Evolutionary conservation across 2,888 invertebrate genomes (phyloP).

Genomic region (Amiota mariae): DNA sequence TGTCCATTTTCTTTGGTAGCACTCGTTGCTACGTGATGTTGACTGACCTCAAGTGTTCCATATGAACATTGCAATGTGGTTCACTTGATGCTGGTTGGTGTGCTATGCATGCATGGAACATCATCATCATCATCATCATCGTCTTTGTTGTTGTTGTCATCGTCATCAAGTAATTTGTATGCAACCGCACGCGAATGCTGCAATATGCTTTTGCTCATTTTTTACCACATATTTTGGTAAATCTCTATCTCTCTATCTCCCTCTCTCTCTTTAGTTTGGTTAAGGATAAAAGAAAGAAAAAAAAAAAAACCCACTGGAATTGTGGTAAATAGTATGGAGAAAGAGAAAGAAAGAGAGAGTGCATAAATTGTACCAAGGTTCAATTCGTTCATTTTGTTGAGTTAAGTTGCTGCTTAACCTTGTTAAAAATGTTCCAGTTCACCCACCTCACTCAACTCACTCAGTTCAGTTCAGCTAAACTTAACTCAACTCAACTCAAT

Average conservation of each 20-base stretch:
- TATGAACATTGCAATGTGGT: neutral
- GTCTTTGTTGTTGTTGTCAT: no score
- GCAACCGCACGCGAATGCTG: conserved; percentile 45
- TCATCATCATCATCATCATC: neutral
- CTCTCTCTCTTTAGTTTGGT: neutral
- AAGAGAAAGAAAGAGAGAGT: no score
- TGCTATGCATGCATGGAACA: neutral
- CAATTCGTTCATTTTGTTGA: conserved; percentile 14
- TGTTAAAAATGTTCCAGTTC: neutral
- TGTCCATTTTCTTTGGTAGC: conserved; percentile 56
- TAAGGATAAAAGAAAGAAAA: neutral
- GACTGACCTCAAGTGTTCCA: neutral
- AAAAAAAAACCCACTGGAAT: no score
- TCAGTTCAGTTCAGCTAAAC: conserved; percentile 5
- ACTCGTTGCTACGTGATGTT: conserved; percentile 14
- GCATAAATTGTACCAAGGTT: neutral
- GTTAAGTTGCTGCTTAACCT: conserved; percentile 16
- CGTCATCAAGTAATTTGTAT: conserved; percentile 56
- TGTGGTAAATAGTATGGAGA: no score
- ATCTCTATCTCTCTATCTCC: neutral
- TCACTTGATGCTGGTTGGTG: neutral
- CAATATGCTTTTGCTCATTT: conserved; percentile 43
- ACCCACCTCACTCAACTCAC: no score
- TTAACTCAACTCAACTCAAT: neutral
- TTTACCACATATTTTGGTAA: conserved; percentile 30